Evolutionary conservation across 2,797 vertebrate species (phyloP).

Genomic region (Otolemur crassicaudatus): DNA sequence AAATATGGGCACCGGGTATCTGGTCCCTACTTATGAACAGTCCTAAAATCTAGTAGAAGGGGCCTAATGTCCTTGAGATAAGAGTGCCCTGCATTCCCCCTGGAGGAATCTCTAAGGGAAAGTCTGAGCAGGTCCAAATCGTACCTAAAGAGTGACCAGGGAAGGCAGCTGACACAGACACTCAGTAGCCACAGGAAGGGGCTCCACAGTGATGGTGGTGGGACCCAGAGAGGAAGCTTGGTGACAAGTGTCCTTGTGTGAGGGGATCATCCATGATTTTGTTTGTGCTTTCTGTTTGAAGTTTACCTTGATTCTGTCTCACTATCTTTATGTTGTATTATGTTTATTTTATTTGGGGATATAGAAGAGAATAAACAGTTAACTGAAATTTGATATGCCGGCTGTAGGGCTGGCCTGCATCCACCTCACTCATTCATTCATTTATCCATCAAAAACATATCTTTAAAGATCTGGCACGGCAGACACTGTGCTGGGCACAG

Average conservation of each 20-base stretch:
- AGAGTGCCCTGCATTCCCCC: not conserved
- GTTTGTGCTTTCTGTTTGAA: not conserved
- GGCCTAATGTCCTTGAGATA: not conserved
- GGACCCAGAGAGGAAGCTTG: fast-evolving
- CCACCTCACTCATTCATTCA: not conserved
- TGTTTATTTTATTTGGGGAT: not conserved
- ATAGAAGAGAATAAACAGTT: not conserved
- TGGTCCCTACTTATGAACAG: not conserved
- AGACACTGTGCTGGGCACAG: not conserved
- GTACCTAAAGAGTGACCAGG: not conserved
- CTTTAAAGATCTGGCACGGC: not conserved
- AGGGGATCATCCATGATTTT: not conserved
- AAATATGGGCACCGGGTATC: not conserved
- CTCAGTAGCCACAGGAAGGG: not conserved
- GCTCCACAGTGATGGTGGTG: no score
- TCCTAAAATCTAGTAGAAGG: not conserved
- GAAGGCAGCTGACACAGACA: not conserved
- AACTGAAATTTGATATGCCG: not conserved
- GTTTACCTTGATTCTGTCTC: not conserved
- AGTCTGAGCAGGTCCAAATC: not conserved
- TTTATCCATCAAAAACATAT: not conserved
- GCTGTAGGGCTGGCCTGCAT: not conserved
- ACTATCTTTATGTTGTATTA: not conserved
- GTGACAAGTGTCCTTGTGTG: not conserved
- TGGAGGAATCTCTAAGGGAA: not conserved